Conservation (phyloP, 1,140 invertebrate genomes). For the Ceratosolen solmsi region DNA sequence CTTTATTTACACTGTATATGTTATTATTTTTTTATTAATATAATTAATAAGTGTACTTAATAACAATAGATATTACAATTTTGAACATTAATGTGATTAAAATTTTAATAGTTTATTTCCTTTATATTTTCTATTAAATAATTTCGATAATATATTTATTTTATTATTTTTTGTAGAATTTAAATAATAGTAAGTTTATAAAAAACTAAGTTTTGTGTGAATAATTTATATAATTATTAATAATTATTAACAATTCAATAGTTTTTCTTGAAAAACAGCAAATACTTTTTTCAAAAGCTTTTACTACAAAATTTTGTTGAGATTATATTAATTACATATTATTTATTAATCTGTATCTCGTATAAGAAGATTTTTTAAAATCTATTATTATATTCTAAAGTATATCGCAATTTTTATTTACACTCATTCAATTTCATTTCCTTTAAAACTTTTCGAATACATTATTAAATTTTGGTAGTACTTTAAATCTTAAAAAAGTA, state of each 20-base stretch:
- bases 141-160: slow-evolving; percentile 12
- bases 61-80: background rate
- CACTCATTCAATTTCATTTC: too few species aligned
- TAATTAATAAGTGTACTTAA: slow-evolving; percentile 3
- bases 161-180: slow-evolving; percentile 29
- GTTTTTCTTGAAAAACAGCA: slow-evolving; percentile 31
- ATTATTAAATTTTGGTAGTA: too few species aligned
- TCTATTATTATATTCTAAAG: background rate
- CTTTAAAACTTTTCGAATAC: too few species aligned
- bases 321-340: slow-evolving; percentile 35
- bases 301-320: slow-evolving; percentile 37
- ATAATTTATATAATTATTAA: slow-evolving; percentile 27
- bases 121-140: slow-evolving; percentile 11
- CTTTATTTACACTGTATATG: slow-evolving; percentile 20
- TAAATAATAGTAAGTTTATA: slow-evolving; percentile 30
- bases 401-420: too few species aligned
- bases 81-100: slow-evolving; percentile 25
- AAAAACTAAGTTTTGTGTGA: background rate
- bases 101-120: slow-evolving; percentile 33
- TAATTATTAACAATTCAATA: slow-evolving; percentile 41
- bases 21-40: background rate
- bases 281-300: slow-evolving; percentile 49
- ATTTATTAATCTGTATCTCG: slow-evolving; percentile 19
- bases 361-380: slow-evolving; percentile 40
- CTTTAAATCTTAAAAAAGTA: too few species aligned